Conservation (phyloP, 1,140 invertebrate genomes). For the Himalopsyche phryganea region DNA sequence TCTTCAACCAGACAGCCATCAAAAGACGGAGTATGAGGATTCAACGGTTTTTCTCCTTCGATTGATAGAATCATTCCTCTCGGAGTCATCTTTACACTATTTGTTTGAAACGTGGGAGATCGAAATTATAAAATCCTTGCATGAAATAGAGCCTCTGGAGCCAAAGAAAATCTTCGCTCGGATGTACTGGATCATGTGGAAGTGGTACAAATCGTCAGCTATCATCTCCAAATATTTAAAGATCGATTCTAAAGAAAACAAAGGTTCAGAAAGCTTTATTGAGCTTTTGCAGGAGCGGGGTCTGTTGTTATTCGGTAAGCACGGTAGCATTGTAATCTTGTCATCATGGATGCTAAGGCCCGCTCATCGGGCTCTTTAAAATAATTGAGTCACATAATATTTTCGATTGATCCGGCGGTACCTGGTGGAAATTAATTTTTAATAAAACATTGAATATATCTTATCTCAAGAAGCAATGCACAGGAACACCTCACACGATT, state of each 20-base stretch:
- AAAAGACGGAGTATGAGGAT: slow-evolving; percentile 2
- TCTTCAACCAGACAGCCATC: background rate
- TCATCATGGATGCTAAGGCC: no score
- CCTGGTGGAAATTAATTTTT: no score
- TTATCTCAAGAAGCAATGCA: no score
- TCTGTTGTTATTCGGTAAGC: slow-evolving; percentile 17
- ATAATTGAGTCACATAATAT: no score
- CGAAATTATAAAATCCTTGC: slow-evolving; percentile 5
- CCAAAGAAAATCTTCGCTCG: slow-evolving; percentile 16
- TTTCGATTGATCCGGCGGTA: no score
- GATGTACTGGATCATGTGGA: slow-evolving; percentile 26
- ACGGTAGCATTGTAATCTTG: no score
- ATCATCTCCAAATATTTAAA: slow-evolving; percentile 18
- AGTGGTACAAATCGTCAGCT: slow-evolving; percentile 20
- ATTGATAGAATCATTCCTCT: slow-evolving; percentile 18
- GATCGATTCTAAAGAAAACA: background rate
- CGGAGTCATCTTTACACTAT: slow-evolving; percentile 13
- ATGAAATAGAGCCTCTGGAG: slow-evolving; percentile 2
- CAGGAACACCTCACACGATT: no score
- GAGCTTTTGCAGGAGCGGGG: background rate
- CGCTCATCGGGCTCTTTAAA: no score
- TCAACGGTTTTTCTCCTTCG: slow-evolving; percentile 17
- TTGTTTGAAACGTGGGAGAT: slow-evolving; percentile 15
- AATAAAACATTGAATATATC: no score
- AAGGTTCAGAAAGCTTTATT: background rate